Percentiles rank a stretch among this genome's conserved stretches.
Conservation (phyloP, 1,140 invertebrate genomes). For the Calliphora vicina region DNA sequence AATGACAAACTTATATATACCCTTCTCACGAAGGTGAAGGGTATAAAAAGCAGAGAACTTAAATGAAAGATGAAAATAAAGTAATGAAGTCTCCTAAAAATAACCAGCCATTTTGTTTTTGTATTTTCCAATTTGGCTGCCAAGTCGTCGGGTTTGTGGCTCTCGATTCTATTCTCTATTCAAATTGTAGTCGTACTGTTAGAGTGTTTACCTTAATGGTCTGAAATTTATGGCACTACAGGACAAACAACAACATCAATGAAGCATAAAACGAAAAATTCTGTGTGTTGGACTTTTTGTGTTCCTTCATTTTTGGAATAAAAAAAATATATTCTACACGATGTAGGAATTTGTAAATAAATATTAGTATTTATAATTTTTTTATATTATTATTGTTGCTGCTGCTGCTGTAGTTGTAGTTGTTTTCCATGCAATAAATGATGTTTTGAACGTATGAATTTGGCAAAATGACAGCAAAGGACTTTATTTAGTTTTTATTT, state of each 20-base stretch:
- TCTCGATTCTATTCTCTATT: not conserved
- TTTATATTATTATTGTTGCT: not conserved
- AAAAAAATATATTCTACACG: too few species aligned
- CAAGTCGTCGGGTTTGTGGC: not conserved
- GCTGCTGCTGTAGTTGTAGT: not conserved
- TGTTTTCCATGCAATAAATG: not conserved
- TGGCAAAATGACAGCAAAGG: not conserved
- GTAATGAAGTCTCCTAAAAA: constrained; percentile 31
- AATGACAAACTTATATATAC: too few species aligned
- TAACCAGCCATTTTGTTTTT: constrained; percentile 18
- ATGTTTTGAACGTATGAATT: not conserved
- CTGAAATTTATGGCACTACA: constrained; percentile 1
- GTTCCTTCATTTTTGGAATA: too few species aligned
- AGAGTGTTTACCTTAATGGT: constrained; percentile 16
- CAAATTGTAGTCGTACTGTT: not conserved
- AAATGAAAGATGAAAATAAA: constrained; percentile 20
- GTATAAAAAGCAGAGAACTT: too few species aligned
- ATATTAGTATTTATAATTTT: too few species aligned
- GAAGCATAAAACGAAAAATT: constrained; percentile 11
- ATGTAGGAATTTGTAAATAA: too few species aligned
- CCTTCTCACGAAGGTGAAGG: too few species aligned
- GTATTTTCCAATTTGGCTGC: constrained; percentile 14
- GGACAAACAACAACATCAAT: not conserved
- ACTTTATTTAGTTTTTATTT: too few species aligned
- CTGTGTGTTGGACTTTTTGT: not conserved